Evolutionary conservation across 2,888 invertebrate species (phyloP).

Genomic region (Mylabris sibirica): DNA sequence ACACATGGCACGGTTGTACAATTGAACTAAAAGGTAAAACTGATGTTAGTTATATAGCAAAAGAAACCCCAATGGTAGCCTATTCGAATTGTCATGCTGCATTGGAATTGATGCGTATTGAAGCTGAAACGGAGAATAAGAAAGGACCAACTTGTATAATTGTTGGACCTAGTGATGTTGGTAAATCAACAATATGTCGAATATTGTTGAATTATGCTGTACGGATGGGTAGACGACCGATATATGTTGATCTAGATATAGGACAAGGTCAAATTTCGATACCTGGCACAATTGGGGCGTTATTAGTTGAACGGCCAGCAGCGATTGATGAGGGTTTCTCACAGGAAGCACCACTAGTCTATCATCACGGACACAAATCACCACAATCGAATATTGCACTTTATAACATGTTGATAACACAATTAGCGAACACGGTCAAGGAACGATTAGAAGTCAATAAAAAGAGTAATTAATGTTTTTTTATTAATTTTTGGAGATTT

Average conservation of each 20-base stretch:
- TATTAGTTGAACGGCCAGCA: conserved; percentile 91
- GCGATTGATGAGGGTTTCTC: conserved; percentile 95
- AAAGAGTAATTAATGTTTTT: conserved; percentile 72
- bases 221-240: conserved; percentile 84
- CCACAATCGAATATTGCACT: conserved; percentile 81
- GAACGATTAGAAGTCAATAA: conserved; percentile 87
- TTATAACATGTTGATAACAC: conserved; percentile 82
- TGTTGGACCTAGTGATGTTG: conserved; percentile 95
- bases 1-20: conserved; percentile 94
- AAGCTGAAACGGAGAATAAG: conserved; percentile 76
- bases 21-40: conserved; percentile 87
- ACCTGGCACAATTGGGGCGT: conserved; percentile 89
- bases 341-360: conserved; percentile 90
- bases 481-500: conserved; percentile 27
- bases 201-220: conserved; percentile 95
- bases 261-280: conserved; percentile 93
- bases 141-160: conserved; percentile 88
- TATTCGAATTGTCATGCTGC: conserved; percentile 97
- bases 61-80: conserved; percentile 96
- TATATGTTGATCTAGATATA: conserved; percentile 94
- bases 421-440: conserved; percentile 85
- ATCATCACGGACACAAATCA: conserved; percentile 89
- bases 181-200: conserved; percentile 87
- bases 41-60: conserved; percentile 93
- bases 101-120: conserved; percentile 85